Percentiles rank a stretch among this genome's conserved stretches.
Conservation (phyloP, 2,797 vertebrate genomes). For the Saguinus oedipus region DNA sequence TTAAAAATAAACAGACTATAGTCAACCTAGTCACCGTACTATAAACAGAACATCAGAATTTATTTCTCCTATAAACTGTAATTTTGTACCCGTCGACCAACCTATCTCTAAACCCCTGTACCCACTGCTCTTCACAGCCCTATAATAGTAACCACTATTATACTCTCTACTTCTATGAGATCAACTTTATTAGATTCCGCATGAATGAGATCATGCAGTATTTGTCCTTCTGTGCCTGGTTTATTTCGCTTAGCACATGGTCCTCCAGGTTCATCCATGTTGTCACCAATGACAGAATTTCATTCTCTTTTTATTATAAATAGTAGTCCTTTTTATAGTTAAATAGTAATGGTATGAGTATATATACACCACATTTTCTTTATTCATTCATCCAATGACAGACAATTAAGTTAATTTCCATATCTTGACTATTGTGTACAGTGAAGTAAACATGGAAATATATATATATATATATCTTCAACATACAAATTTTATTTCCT, state of each 20-base stretch:
- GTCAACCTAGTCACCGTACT: not conserved
- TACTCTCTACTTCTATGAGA: not conserved
- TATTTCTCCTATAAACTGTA: not conserved
- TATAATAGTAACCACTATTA: not conserved
- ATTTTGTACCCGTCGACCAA: not conserved
- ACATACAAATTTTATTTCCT: not conserved
- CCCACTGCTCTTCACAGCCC: not conserved
- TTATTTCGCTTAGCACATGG: not conserved
- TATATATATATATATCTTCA: not conserved
- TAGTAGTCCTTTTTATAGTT: not conserved
- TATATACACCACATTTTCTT: not conserved
- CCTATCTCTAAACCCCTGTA: not conserved
- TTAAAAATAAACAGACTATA: not conserved
- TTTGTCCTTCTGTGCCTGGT: not conserved
- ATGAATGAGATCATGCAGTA: not conserved
- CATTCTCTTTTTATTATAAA: not conserved
- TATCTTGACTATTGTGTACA: not conserved
- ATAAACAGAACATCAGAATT: not conserved
- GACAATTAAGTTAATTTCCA: not conserved
- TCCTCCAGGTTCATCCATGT: not conserved
- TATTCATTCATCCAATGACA: not conserved
- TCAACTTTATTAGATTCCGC: not conserved
- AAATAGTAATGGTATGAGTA: not conserved
- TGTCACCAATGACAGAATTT: not conserved
- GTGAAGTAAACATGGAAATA: not conserved